Percentiles rank a stretch among this genome's conserved stretches.
phyloP scores from a whole-genome alignment of 2,888 invertebrate genomes.

The Adelognathus sp. region DNA sequence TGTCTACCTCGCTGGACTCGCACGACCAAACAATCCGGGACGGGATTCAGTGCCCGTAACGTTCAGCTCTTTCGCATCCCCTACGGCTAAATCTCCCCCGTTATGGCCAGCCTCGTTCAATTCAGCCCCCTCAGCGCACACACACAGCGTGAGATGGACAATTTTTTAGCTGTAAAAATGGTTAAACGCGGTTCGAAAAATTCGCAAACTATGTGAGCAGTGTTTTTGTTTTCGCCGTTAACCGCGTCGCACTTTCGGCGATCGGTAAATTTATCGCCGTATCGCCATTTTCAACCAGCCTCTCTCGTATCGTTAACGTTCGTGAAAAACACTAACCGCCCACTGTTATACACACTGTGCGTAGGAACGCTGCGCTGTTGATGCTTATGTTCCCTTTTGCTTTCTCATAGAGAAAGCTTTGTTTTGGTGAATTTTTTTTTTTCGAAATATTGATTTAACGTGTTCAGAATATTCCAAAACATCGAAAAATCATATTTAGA shows the following conservation, averaged over 20 bases:
- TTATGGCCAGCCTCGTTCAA: slow-evolving; percentile 32
- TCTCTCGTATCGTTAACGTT: slow-evolving; percentile 37
- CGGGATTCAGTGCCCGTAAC: slow-evolving; percentile 18
- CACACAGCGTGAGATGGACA: too few species aligned
- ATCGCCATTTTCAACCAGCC: slow-evolving; percentile 32
- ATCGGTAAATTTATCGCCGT: slow-evolving; percentile 63
- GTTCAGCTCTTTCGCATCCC: slow-evolving; percentile 40
- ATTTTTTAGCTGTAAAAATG: slow-evolving; percentile 68
- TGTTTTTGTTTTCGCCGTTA: slow-evolving; percentile 3
- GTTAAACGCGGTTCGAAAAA: slow-evolving; percentile 74
- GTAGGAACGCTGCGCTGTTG: slow-evolving; percentile 31
- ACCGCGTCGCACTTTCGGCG: slow-evolving; percentile 61
- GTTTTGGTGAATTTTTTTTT: too few species aligned
- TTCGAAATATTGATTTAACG: too few species aligned
- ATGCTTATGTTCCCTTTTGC: slow-evolving; percentile 16
- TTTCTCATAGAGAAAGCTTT: too few species aligned
- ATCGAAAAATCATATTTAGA: too few species aligned
- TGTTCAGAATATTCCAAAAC: too few species aligned
- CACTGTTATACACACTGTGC: neutral
- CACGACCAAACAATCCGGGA: slow-evolving; percentile 61
- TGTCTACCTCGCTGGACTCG: slow-evolving; percentile 45
- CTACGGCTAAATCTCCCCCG: slow-evolving; percentile 49
- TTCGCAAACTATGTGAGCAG: slow-evolving; percentile 62
- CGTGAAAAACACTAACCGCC: slow-evolving; percentile 22
- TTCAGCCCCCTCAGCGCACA: neutral